Conservation (phyloP, 2,888 invertebrate species). For the Tenthredo amoena region DNA sequence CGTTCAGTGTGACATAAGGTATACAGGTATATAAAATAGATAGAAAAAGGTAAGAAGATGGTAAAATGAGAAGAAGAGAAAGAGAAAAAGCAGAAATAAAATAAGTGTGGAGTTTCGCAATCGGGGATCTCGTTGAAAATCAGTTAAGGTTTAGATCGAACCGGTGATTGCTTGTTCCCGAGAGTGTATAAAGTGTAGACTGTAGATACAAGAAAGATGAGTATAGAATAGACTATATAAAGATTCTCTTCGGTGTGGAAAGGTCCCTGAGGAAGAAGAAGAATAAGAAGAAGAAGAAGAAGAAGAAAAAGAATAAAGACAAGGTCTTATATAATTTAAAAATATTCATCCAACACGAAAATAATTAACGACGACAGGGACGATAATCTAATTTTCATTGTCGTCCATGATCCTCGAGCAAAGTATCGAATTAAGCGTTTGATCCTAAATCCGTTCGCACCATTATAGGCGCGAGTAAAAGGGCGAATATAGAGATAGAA, state of each 20-base stretch:
- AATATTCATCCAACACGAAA: neutral
- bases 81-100: neutral
- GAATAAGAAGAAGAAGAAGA: neutral
- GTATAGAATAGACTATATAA: neutral
- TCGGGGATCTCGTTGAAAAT: neutral
- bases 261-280: neutral
- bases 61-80: neutral
- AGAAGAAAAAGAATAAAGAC: neutral
- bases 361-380: neutral
- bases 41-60: neutral
- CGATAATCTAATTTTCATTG: neutral
- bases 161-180: neutral
- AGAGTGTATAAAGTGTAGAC: slow-evolving; percentile 2
- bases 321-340: neutral
- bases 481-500: neutral
- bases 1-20: neutral
- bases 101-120: neutral
- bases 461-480: neutral
- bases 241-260: neutral
- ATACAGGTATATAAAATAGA: neutral
- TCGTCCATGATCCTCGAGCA: neutral
- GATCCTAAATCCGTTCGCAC: neutral
- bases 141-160: slow-evolving; percentile 18
- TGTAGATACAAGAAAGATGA: neutral
- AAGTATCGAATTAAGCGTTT: slow-evolving; percentile 3